Base-by-base conservation (phyloP, 1,140 invertebrate species). In the Diorhabda sublineata region DNA sequence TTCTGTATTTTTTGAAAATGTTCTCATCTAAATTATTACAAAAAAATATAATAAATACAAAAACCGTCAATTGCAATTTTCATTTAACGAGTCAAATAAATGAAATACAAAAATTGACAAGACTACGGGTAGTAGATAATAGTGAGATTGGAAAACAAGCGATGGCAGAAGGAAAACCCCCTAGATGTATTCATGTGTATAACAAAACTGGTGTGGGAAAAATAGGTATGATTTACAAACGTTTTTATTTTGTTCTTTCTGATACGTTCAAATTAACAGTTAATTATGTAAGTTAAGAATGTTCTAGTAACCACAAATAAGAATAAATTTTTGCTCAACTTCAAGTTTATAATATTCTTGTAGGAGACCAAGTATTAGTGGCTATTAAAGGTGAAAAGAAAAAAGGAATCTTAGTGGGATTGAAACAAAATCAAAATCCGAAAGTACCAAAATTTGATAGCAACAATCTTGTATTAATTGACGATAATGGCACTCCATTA, bases 371-470 rank as follows among this genome's bases (percentile, higher is more conserved):
- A 86, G 91, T 99, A 6, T 78, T 99, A 73, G 89, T 99, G n/a
- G 95, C 98, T 3, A 94, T 99, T 72, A 95, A 93, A 82, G 97
- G 97, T 43, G 91, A 98, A 80, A 99, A 97, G 86, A 97, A 96
- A 79, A 96, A 96, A 82, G 98, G 91, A 3, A 93, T 97, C 69
- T 85, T 99, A 61, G 97, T 99, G 42, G 98, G 98, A 1, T 83
- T 94, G 2, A 96, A 95, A 79, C 90, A 95, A 78, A 88, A 87
- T 66, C 94, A 98, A 78, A 86, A 88, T 67, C 79, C 90, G 3
- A 91, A 93, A 80, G 85, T 97, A 45, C 97, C 97, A 0, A 92
- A 91, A 77, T 97, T 95, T 83, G 98, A 99, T 81, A 95, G 90
- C 72, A 99, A 99, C 79, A 99, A 99, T 83, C 80, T 99, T 69